A percentile compares a stretch with the other conserved stretches of the same genome.
These are phyloP conservation scores for Apostichopus parvimensis DNA, from an alignment of 35 echinoderm and acorn worm species.

Conservation along the genomic window DNA sequence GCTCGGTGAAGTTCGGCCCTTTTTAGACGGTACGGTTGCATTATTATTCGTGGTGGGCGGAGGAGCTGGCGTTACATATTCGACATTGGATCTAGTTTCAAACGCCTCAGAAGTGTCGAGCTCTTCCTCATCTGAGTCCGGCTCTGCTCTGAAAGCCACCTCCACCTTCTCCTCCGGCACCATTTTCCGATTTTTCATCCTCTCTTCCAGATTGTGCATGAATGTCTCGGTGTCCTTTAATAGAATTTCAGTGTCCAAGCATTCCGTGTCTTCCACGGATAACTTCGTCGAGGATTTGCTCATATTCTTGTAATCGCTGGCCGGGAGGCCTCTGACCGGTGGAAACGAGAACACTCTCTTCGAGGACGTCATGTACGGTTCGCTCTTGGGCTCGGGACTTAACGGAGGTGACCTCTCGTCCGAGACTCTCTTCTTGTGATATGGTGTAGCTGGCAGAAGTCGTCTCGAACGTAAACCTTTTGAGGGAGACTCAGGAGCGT, in stretches of 20 bases:
- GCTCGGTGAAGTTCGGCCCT: conserved; percentile 28
- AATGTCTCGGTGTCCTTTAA: conserved; percentile 90
- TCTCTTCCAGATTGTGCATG: conserved; percentile 79
- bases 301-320: background rate
- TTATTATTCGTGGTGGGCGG: background rate
- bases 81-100: conserved; percentile 20
- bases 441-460: conserved; percentile 12
- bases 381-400: conserved; percentile 43
- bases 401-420: background rate
- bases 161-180: background rate
- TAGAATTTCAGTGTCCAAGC: conserved; percentile 84
- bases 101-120: conserved; percentile 22
- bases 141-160: background rate
- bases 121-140: background rate
- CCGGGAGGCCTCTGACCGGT: background rate
- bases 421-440: background rate
- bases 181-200: conserved; percentile 57
- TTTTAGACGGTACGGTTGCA: background rate
- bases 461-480: background rate
- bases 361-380: conserved; percentile 19
- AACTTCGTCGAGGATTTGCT: conserved; percentile 45
- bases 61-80: background rate
- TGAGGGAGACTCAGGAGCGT: conserved; percentile 15
- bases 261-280: conserved; percentile 58
- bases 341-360: conserved; percentile 34